Percentiles rank a stretch among this genome's conserved stretches.
These are phyloP conservation scores for Corapipo altera DNA, from an alignment of 2,113 vertebrate species.

Conservation along the genomic window DNA sequence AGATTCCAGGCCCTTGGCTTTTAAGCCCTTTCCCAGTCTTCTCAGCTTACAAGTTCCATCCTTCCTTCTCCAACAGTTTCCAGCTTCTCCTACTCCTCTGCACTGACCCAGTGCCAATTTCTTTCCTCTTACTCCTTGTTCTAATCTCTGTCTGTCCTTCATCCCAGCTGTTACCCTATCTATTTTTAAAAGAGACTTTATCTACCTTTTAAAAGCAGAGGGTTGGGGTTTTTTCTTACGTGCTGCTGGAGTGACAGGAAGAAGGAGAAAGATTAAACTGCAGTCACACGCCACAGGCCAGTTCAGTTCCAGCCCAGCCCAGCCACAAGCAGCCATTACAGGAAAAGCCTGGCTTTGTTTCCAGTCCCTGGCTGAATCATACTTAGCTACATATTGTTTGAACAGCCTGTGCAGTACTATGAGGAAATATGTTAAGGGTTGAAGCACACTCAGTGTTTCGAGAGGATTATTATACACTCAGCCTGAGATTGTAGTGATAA, in stretches of 20 bases:
- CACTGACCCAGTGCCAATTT: background rate
- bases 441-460: background rate
- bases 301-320: slow-evolving; percentile 27
- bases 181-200: background rate
- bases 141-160: background rate
- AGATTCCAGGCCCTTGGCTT: background rate
- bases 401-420: background rate
- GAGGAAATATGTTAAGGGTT: background rate
- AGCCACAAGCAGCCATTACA: slow-evolving; percentile 51
- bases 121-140: background rate
- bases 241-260: background rate
- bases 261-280: background rate
- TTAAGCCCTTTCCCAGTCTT: background rate
- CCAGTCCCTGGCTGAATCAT: slow-evolving; percentile 30
- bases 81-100: background rate
- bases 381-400: background rate
- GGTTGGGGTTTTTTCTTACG: background rate
- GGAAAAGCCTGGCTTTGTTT: slow-evolving; percentile 59
- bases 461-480: background rate
- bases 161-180: background rate
- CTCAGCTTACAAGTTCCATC: slow-evolving; percentile 20
- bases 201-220: slow-evolving; percentile 12
- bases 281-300: background rate
- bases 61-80: background rate
- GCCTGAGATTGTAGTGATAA: background rate